Percentiles rank a stretch among this genome's conserved stretches.
Evolutionary conservation across 2,113 vertebrate species (phyloP).

Genomic region (Theristicus caerulescens): DNA sequence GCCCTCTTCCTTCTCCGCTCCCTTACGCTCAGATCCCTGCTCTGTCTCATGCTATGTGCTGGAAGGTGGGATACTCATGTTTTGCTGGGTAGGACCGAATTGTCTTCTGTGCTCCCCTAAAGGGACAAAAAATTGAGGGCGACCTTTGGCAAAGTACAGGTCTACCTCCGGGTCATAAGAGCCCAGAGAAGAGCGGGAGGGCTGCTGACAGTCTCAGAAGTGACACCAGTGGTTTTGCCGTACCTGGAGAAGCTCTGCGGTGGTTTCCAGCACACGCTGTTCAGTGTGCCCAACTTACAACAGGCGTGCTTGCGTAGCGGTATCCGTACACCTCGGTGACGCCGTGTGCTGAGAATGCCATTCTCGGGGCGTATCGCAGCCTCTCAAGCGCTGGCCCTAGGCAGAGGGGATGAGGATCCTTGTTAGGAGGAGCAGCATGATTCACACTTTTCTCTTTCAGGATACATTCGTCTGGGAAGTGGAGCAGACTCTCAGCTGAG

Average conservation of each 20-base stretch:
- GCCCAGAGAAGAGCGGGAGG: not conserved
- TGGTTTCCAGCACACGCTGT: not conserved
- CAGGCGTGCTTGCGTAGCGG: not conserved
- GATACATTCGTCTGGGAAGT: not conserved
- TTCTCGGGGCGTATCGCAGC: too few species aligned
- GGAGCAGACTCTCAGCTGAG: not conserved
- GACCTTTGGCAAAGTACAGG: not conserved
- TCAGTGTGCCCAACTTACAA: not conserved
- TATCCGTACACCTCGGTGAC: rapidly evolving
- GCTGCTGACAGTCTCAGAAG: not conserved
- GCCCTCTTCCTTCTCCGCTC: not conserved
- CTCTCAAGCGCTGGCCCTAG: not conserved
- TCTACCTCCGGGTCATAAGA: not conserved
- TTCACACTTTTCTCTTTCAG: not conserved
- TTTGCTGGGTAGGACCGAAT: not conserved
- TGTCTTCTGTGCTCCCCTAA: not conserved
- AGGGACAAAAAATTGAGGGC: not conserved
- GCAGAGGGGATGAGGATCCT: not conserved
- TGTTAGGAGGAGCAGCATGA: not conserved
- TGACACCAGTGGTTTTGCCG: not conserved
- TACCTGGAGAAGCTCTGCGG: not conserved
- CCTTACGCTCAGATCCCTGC: not conserved
- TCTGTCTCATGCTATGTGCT: not conserved
- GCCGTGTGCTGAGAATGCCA: not conserved
- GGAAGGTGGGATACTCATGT: not conserved